Evolutionary conservation across 2,888 invertebrate species (phyloP).

Genomic region (Mythimna ferrago): DNA sequence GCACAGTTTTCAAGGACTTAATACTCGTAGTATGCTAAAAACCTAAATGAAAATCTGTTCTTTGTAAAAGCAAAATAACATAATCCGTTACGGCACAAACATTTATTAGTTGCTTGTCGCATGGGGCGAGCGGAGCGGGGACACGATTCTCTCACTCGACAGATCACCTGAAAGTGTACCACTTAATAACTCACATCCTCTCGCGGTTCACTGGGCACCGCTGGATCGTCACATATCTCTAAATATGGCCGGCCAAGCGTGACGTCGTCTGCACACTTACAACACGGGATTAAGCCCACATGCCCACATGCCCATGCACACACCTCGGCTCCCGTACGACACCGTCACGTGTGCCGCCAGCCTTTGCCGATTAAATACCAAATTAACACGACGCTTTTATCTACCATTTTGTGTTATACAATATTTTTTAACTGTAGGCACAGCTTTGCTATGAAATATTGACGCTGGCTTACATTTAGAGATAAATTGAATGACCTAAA

Average conservation of each 20-base stretch:
- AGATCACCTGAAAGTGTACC: conserved; percentile 90
- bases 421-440: conserved; percentile 36
- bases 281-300: conserved; percentile 72
- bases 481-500: conserved; percentile 47
- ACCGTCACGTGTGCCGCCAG: conserved; percentile 49
- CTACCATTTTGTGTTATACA: conserved; percentile 26
- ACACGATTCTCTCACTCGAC: conserved; percentile 89
- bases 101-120: conserved; percentile 64
- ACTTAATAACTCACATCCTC: conserved; percentile 90
- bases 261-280: conserved; percentile 72
- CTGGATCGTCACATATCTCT: conserved; percentile 90
- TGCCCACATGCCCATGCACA: conserved; percentile 45
- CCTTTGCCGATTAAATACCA: conserved; percentile 58
- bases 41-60: background rate
- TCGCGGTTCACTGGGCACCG: conserved; percentile 89
- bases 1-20: too few species aligned
- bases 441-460: conserved; percentile 41
- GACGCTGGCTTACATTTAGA: conserved; percentile 27
- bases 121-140: conserved; percentile 65
- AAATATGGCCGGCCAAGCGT: conserved; percentile 88
- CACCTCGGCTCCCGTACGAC: conserved; percentile 45
- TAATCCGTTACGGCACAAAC: conserved; percentile 18
- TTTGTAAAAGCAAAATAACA: background rate
- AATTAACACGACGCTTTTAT: conserved; percentile 53
- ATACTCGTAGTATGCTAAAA: too few species aligned